A percentile compares a stretch with the other conserved stretches of the same genome.
These are phyloP conservation scores for Takifugu flavidus DNA, from an alignment of 2,113 vertebrate species.

Conservation along the genomic window DNA sequence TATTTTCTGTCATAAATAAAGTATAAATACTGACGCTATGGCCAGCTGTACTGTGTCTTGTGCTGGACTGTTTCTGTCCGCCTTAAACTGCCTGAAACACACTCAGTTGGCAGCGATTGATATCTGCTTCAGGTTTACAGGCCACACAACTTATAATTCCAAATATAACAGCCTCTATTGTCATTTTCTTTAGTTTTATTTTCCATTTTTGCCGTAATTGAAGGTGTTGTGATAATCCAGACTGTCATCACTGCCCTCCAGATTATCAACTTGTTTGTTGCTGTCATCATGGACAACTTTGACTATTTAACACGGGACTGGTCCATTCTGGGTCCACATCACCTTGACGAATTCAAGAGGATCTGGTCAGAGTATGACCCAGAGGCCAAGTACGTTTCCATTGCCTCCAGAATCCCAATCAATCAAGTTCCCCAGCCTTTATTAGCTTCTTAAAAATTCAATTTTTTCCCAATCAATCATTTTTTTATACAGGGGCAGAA, in stretches of 20 bases:
- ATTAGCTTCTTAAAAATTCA: background rate
- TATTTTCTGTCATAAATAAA: no score
- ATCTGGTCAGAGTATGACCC: slow-evolving; percentile 99
- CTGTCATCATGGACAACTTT: slow-evolving; percentile 99
- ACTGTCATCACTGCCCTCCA: slow-evolving; percentile 38
- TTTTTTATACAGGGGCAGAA: slow-evolving; percentile 82
- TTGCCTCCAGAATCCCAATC: background rate
- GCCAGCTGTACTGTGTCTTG: no score
- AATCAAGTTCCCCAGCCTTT: background rate
- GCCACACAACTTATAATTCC: no score
- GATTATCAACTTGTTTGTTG: slow-evolving; percentile 99
- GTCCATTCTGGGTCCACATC: slow-evolving; percentile 98
- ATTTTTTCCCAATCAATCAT: background rate
- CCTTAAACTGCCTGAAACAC: no score
- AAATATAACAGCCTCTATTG: no score
- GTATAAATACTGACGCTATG: no score
- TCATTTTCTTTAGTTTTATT: no score
- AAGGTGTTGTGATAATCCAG: no score
- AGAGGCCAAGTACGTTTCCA: slow-evolving; percentile 89
- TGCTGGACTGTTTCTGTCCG: no score
- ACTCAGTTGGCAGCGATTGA: no score
- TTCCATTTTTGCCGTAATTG: no score
- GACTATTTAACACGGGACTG: slow-evolving; percentile 98
- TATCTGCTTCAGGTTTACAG: no score
- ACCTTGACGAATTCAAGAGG: slow-evolving; percentile 97